These are phyloP conservation scores for Sinocyclocheilus anshuiensis DNA, from an alignment of 2,113 vertebrate genomes.

Conservation along the genomic window DNA sequence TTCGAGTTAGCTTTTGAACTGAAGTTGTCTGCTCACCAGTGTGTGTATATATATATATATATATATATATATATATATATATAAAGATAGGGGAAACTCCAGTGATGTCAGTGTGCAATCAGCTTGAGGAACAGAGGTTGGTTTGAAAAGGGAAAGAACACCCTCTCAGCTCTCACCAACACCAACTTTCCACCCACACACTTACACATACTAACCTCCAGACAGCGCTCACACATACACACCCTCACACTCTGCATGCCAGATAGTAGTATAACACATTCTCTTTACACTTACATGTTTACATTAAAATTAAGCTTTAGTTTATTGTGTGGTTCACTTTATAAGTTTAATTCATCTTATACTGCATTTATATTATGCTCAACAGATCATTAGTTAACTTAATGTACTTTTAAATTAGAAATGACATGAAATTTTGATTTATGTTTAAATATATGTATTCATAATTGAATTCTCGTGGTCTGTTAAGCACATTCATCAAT, in stretches of 20 bases:
- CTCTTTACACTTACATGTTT: not conserved
- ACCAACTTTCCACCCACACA: conserved; percentile 49
- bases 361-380: not conserved
- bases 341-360: not conserved
- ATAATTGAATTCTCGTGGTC: not conserved
- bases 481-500: not conserved
- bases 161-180: conserved; percentile 47
- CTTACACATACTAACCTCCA: conserved; percentile 45
- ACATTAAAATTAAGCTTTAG: not conserved
- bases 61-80: not conserved
- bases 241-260: not conserved
- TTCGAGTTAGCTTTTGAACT: conserved; percentile 54
- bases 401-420: not conserved
- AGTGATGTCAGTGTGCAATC: conserved; percentile 72
- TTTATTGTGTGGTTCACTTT: not conserved
- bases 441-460: not conserved
- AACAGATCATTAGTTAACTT: not conserved
- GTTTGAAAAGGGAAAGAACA: conserved; percentile 64
- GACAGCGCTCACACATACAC: conserved; percentile 3
- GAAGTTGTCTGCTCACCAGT: not conserved
- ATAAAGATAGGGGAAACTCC: conserved; percentile 73
- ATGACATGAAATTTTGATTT: not conserved
- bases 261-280: not conserved
- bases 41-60: not conserved
- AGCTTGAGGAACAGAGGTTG: conserved; percentile 49